Evolutionary conservation across 2,797 vertebrate species (phyloP).

Genomic region (Decapterus maruadsi): DNA sequence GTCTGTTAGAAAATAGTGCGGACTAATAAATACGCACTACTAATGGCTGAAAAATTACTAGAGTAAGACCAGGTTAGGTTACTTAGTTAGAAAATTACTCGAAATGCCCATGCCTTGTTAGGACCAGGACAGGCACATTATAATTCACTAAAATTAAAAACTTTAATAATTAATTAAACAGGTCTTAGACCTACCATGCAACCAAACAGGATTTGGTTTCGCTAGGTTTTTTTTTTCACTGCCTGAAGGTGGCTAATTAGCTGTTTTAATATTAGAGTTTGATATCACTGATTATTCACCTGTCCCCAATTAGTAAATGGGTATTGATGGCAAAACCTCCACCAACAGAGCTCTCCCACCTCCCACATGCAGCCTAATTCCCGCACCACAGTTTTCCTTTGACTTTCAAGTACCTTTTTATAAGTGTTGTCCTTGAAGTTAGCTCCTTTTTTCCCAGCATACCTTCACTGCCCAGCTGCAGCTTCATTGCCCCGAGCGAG

Average conservation of each 20-base stretch:
- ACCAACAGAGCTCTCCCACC: slow-evolving; percentile 24
- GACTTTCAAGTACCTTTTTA: slow-evolving; percentile 28
- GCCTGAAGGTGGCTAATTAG: not conserved
- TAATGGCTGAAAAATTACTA: too few relatives aligned
- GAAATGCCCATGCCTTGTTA: too few relatives aligned
- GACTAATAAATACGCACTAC: too few relatives aligned
- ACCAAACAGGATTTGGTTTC: too few relatives aligned
- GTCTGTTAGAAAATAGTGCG: too few relatives aligned
- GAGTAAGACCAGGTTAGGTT: too few relatives aligned
- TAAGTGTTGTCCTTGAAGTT: slow-evolving; percentile 62
- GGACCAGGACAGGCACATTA: too few relatives aligned
- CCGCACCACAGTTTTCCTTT: slow-evolving; percentile 31
- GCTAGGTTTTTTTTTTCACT: not conserved
- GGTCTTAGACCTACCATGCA: too few relatives aligned
- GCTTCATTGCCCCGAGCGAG: slow-evolving; percentile 56
- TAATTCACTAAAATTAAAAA: too few relatives aligned
- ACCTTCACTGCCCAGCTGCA: slow-evolving; percentile 39
- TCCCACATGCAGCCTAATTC: slow-evolving; percentile 41
- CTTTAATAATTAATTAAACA: too few relatives aligned
- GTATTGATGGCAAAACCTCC: slow-evolving; percentile 39
- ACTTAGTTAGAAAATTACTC: too few relatives aligned
- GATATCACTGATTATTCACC: not conserved
- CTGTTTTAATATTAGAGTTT: not conserved
- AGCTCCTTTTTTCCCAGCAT: not conserved
- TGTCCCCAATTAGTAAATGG: not conserved